These are phyloP conservation scores for Galendromus occidentalis DNA, from an alignment of 1,140 invertebrate species.

Conservation along the genomic window DNA sequence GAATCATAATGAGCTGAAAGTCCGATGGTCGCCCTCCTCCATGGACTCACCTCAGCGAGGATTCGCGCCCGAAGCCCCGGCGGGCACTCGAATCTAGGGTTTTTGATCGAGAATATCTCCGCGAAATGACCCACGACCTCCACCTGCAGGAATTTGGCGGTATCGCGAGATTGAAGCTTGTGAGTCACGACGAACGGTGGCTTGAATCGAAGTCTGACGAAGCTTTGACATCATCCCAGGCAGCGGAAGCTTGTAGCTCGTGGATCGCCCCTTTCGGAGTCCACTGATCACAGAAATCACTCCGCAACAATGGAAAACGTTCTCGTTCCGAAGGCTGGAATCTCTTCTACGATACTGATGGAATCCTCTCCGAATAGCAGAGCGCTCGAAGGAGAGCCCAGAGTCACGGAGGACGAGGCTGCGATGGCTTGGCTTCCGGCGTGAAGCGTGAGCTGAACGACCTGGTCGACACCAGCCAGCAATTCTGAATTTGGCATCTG, in stretches of 20 bases:
- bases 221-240: conserved; percentile 1
- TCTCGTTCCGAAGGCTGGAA: neutral
- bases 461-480: conserved; percentile 33
- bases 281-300: conserved; percentile 14
- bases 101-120: neutral
- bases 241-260: neutral
- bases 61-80: neutral
- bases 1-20: too few relatives aligned
- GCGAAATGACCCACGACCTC: neutral
- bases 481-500: conserved; percentile 27
- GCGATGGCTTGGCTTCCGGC: conserved; percentile 31
- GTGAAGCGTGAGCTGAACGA: conserved; percentile 28
- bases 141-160: conserved; percentile 19
- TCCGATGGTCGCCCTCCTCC: too few relatives aligned
- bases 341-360: neutral
- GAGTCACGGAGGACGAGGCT: conserved; percentile 14
- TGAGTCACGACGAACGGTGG: conserved; percentile 55
- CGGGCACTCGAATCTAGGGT: neutral
- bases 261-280: conserved; percentile 28
- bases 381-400: conserved; percentile 18
- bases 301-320: neutral
- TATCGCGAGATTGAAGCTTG: conserved; percentile 56
- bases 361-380: neutral
- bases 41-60: neutral
- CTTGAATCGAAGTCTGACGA: conserved; percentile 48